phyloP scores from a whole-genome alignment of 2,888 invertebrate genomes.

The Nebria brevicollis region DNA sequence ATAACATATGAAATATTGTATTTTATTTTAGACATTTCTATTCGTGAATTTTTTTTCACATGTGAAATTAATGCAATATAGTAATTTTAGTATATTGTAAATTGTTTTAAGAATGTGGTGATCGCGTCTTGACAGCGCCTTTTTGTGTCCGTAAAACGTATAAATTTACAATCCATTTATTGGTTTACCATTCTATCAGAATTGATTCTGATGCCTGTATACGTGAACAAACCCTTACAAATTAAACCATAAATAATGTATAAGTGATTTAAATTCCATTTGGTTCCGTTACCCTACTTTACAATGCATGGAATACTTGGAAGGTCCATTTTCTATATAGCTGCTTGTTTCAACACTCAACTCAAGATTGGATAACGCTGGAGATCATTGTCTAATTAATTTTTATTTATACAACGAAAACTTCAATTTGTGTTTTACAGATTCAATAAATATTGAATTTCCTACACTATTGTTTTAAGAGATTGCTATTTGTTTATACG shows the following conservation, averaged over 20 bases:
- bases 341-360: constrained; percentile 40
- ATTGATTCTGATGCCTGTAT: neutral
- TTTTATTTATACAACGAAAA: neutral
- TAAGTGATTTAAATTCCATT: constrained; percentile 50
- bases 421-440: neutral
- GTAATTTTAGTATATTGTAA: too few species aligned
- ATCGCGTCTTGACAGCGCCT: too few species aligned
- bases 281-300: constrained; percentile 48
- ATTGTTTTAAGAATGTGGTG: too few species aligned
- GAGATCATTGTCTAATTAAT: constrained; percentile 24
- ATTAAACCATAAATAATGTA: constrained; percentile 51
- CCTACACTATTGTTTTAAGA: too few species aligned
- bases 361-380: constrained; percentile 14
- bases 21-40: too few species aligned
- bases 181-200: neutral
- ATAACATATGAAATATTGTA: neutral
- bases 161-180: neutral
- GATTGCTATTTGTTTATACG: neutral
- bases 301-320: constrained; percentile 51
- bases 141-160: neutral
- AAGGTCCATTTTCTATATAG: constrained; percentile 42
- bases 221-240: constrained; percentile 42
- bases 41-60: too few species aligned
- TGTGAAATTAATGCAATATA: too few species aligned
- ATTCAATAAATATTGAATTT: neutral